Percentiles rank a stretch among this genome's conserved stretches.
phyloP scores from a whole-genome alignment of 1,140 invertebrate species.

The Lepidurus apus region DNA sequence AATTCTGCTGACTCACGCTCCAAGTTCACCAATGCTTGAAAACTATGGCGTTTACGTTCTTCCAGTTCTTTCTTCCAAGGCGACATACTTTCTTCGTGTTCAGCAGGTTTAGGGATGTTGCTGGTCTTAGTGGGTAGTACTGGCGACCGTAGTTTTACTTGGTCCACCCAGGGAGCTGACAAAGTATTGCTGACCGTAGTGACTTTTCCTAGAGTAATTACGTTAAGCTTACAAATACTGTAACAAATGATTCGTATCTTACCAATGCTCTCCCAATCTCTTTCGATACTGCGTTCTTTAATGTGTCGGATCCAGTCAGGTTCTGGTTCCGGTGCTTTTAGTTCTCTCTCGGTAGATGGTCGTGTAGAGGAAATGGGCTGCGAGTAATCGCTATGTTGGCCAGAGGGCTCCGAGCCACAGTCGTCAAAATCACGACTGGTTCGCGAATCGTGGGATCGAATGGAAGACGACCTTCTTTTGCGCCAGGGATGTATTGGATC shows the following conservation, averaged over 20 bases:
- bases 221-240: not conserved
- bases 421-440: constrained; percentile 1
- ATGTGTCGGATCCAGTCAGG: not conserved
- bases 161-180: not conserved
- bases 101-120: not conserved
- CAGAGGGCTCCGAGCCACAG: not conserved
- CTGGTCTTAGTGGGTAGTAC: not conserved
- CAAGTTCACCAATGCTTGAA: not conserved
- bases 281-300: not conserved
- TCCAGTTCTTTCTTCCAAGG: constrained; percentile 3
- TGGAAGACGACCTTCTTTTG: not conserved
- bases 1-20: constrained; percentile 1
- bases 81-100: not conserved
- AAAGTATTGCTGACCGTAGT: not conserved
- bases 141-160: not conserved
- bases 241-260: not conserved
- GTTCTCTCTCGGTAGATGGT: not conserved
- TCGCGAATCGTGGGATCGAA: not conserved
- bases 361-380: not conserved
- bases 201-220: not conserved
- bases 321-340: not conserved
- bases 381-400: not conserved
- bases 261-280: not conserved
- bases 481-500: constrained; percentile 7
- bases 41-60: not conserved